These are phyloP conservation scores for Girardinus metallicus DNA, from an alignment of 2,797 vertebrate genomes.

Conservation along the genomic window DNA sequence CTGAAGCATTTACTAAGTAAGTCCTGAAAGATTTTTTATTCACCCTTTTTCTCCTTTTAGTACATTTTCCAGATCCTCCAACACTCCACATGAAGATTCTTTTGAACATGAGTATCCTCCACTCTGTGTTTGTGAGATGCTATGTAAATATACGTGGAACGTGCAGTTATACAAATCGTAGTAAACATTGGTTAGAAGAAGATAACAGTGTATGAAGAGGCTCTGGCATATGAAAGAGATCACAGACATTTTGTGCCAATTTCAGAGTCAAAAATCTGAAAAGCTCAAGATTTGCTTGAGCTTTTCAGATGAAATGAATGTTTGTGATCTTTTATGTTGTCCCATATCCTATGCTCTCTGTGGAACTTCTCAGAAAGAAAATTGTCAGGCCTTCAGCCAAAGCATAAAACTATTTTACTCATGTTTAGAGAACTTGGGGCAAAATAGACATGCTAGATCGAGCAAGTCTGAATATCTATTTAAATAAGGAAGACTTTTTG, in stretches of 20 bases:
- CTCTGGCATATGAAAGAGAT: conserved; percentile 71
- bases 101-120: conserved; percentile 85
- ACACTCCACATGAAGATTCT: conserved; percentile 82
- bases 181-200: conserved; percentile 75
- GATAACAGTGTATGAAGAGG: conserved; percentile 67
- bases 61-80: conserved; percentile 84
- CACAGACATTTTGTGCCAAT: conserved; percentile 73
- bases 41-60: conserved; percentile 1
- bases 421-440: conserved; percentile 31
- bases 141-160: conserved; percentile 79
- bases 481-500: conserved; percentile 82
- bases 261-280: conserved; percentile 58
- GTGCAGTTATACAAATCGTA: conserved; percentile 80
- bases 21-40: neutral
- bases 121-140: conserved; percentile 80
- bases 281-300: conserved; percentile 26
- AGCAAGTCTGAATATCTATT: conserved; percentile 82
- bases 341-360: conserved; percentile 7
- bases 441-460: conserved; percentile 76
- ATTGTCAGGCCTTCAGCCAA: conserved; percentile 29
- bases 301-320: conserved; percentile 32
- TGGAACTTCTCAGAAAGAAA: conserved; percentile 23
- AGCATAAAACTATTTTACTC: conserved; percentile 42
- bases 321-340: conserved; percentile 30
- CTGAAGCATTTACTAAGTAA: conserved; percentile 49